Evolutionary conservation across 2,797 vertebrate species (phyloP), one percentile per base, ranked within the genome.

Genomic region (Malurus leucopterus): DNA sequence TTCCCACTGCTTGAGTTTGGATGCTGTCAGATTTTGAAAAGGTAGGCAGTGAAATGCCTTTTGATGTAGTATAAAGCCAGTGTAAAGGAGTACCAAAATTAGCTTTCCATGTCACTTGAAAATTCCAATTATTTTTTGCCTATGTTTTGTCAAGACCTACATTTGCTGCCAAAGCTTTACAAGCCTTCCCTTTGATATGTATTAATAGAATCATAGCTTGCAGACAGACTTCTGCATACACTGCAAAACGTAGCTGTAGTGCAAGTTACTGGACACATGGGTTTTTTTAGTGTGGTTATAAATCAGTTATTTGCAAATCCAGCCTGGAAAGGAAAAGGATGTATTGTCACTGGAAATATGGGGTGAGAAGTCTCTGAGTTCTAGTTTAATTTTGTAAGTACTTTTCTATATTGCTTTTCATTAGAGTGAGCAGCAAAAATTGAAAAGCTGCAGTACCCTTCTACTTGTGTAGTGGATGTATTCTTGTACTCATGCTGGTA

Each of bases 11-110:
- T 85, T 0, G 0, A 72, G 30, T 88, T 76, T 51, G 90, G 80
- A 79, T 92, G 47, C 83, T 89, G 73, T 85, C 83, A 90, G 58
- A 40, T 74, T 94, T 84, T 92, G 86, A 67, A 93, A 86, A 88
- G 53, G 47, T 51, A 80, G 67, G 58, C 75, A 73, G 41, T 50
- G 53, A 88, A 91, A 88, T 67, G 34, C 49, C 64, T 86, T 96
- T 91, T 93, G 63, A 93, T 81, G 62, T 54, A 61, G 34, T 15
- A 51, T 81, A 69, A 50, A 88, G 61, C 12, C 67, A 73, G 40
- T 59, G 72, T 47, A 75, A 93, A 88, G 30, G 27, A 87, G 69
- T 58, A 86, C 26, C 50, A 81, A 68, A 88, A 89, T 83, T 89
- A 89, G 53, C 43, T 91, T 86, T 77, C 74, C 34, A 2, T 38